Base-by-base conservation (phyloP, 2,888 invertebrate genomes). In the Apamea anceps region DNA sequence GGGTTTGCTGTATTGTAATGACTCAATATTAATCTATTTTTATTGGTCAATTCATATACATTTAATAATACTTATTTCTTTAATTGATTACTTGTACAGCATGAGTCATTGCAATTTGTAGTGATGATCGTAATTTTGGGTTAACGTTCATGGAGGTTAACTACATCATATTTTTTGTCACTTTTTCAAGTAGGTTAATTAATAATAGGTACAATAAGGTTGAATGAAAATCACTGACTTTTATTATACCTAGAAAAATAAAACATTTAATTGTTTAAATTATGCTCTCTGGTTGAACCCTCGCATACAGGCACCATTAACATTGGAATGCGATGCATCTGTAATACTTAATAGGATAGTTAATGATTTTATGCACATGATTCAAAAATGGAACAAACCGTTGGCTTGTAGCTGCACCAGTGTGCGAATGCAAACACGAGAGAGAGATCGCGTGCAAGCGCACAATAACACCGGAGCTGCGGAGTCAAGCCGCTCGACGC, bases 381-480 rank as follows among this genome's bases (percentile, higher is more conserved):
- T 87, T 87, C 81, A 85, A 87, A 88, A 89, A 87, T 87, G 85
- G 82, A 90, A 87, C 88, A 90, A 85, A 88, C 88, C 86, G 87
- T 88, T 87, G 88, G 82, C 86, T 87, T 88, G 90, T 88, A 84
- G 72, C 72, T 79, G 86, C 86, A 85, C 57, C 86, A 90, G 91
- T 93, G 91, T 91, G 92, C 92, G 92, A 93, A 89, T 84, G 87
- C 85, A 90, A 89, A 89, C 90, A 90, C 76, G 82, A 76, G 89
- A 89, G 91, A 90, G 90, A 92, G 92, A 94, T 96, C 94, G 96
- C 97, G 97, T 97, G 97, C 96, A 91, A 92, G 92, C 93, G 92
- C 92, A 93, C 96, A 94, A 94, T 96, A 95, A 95, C 93, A 93
- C 85, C 91, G 93, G 92, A 94, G 94, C 94, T 93, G 94, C 91